Evolutionary conservation across 2,113 vertebrate species (phyloP), one percentile per base, ranked within the genome.

Genomic region (Thalassoma bifasciatum): DNA sequence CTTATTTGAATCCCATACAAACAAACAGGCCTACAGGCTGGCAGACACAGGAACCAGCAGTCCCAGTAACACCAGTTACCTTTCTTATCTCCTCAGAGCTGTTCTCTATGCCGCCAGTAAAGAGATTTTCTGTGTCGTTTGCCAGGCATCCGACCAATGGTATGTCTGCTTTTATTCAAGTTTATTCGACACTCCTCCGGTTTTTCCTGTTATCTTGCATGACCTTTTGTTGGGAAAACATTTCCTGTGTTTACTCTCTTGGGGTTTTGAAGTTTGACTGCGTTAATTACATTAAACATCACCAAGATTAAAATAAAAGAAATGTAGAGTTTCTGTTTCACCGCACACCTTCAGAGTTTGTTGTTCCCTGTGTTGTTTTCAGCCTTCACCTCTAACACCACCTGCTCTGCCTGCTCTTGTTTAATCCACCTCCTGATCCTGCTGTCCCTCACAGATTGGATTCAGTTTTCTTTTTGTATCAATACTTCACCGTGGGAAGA

Each of bases 101-200:
- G 96, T 96, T 98, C 93, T 98, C 96, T 96, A 96, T 98, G 96
- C 96, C 96, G 93, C 93, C 97, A 93, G 95, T 98, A 97, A 99
- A 99, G 96, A 95, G 97, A 95, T 99, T 99, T 99, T 99, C 98
- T 97, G 97, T 99, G 96, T 99, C 97, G 89, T 98, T 98, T 98
- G 98, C 98, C 97, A 97, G 97, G 95, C 96, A 98, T 96, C 98
- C 97, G 93, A 98, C 97, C 95, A 99, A 98, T 94, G 97, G 97
- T 99, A 99, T 94, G 97, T 98, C 95, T 94, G 96, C 94, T 95
- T 96, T 91, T 85, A 68, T 92, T 88, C 85, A 85, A 83, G 81
- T 89, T 75, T 66, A 62, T 84, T 83, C 75, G 64, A 73, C 77
- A 58, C 77, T 88, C 66, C 85, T 82, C 67, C 70, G 72, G 71